Evolutionary conservation across 2,113 vertebrate species (phyloP), one percentile per base, ranked within the genome.

Genomic region (Colinus virginianus): DNA sequence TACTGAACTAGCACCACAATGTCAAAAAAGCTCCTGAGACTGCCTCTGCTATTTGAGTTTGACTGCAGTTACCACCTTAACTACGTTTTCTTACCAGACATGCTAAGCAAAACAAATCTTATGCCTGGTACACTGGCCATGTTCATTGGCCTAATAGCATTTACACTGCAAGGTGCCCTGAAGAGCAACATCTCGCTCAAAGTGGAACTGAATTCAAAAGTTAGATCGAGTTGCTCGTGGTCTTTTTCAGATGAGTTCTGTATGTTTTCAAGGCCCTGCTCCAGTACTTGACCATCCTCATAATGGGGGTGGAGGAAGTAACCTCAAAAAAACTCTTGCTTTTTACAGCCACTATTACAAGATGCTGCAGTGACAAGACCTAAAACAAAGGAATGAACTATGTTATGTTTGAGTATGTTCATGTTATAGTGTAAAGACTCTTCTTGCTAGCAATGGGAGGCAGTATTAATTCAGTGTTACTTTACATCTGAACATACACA

Each of bases 1-100:
- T 88, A 61, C 69, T 74, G 76, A 84, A 71, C 70, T 75, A 93
- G 58, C 13, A 90, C 72, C 55, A 69, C 49, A 58, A 4, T 43
- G 22, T 55, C 93, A 66, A 89, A 86, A 64, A 5, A 87, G 25
- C 84, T 94, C 40, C 84, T 90, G 45, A 55, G 40, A n/a, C 43
- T 94, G 36, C 10, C 16, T 28, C 10, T 86, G 77, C 38, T 62
- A 1, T 88, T 77, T 43, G 70, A 34, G 56, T 30, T 36, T 79
- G 59, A 72, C 55, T 51, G 26, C 21, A 92, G 32, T 48, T 69
- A 91, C 83, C 74, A 90, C 78, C 43, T 95, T 68, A 40, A 26
- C 20, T n/a, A 1, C 8, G 12, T 68, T 14, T 58, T 71, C 80
- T n/a, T 22, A 59, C 46, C 36, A 89, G 32, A 3, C 20, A 23